A percentile compares a stretch with the other conserved stretches of the same genome.
Evolutionary conservation across 2,797 vertebrate genomes (phyloP).

Genomic region (Sphaeramia orbicularis): DNA sequence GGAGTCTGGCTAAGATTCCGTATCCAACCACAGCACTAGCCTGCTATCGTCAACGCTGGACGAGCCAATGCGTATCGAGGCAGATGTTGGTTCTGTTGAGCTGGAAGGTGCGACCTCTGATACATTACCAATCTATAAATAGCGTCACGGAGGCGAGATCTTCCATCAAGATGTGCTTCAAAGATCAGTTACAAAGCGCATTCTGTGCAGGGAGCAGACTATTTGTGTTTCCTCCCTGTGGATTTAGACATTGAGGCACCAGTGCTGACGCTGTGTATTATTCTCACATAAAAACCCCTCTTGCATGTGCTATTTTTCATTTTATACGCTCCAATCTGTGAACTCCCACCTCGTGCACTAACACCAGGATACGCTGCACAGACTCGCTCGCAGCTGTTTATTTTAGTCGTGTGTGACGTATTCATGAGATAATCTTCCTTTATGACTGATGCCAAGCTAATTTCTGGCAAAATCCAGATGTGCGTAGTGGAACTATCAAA

Average conservation of each 20-base stretch:
- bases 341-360: conserved; percentile 7
- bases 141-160: conserved; percentile 74
- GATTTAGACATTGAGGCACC: conserved; percentile 48
- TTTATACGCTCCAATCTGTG: conserved; percentile 16
- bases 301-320: conserved; percentile 6
- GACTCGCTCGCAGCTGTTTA: conserved; percentile 41
- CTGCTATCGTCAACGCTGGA: conserved; percentile 45
- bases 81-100: conserved; percentile 79
- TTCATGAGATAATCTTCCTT: conserved; percentile 54
- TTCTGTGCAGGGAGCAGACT: conserved; percentile 61
- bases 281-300: conserved; percentile 25
- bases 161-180: conserved; percentile 77
- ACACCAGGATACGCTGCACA: conserved; percentile 6
- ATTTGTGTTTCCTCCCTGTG: conserved; percentile 47
- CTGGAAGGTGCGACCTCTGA: conserved; percentile 80
- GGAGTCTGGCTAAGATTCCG: conserved; percentile 11
- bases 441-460: conserved; percentile 47
- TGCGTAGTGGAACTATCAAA: conserved; percentile 37
- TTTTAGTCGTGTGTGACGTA: conserved; percentile 38
- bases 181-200: conserved; percentile 75
- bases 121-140: conserved; percentile 84
- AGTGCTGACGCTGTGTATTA: conserved; percentile 19
- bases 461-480: conserved; percentile 61
- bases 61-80: conserved; percentile 65
- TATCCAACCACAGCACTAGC: conserved; percentile 16